Evolutionary conservation across 2,888 invertebrate genomes (phyloP).

Genomic region (Chydorus sphaericus): DNA sequence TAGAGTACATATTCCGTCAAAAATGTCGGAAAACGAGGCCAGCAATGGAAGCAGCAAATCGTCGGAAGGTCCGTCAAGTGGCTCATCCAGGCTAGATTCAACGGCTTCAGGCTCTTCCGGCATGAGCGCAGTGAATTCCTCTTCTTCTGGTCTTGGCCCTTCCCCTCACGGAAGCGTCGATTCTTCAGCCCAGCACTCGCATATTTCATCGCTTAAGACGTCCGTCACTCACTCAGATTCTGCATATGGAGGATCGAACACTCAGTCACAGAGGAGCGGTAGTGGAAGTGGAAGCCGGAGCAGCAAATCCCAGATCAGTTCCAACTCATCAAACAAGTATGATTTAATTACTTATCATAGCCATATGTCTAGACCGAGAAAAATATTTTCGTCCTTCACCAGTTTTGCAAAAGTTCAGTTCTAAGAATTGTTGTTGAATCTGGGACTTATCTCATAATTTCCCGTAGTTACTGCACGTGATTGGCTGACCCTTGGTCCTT

Average conservation of each 20-base stretch:
- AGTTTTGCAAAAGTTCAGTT: no score
- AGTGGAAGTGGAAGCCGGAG: slow-evolving; percentile 5
- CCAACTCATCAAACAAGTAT: slow-evolving; percentile 5
- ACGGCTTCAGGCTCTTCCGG: neutral
- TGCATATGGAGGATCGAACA: slow-evolving; percentile 52
- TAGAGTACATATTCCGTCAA: no score
- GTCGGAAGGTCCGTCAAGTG: neutral
- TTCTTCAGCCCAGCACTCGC: neutral
- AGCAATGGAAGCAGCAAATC: slow-evolving; percentile 4
- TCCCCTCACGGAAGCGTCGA: neutral
- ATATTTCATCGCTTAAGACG: neutral
- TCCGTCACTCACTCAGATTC: slow-evolving; percentile 51
- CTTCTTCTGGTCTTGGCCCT: neutral
- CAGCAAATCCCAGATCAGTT: slow-evolving; percentile 13
- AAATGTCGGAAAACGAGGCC: slow-evolving; percentile 3
- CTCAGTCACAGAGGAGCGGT: slow-evolving; percentile 56
- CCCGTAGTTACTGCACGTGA: no score
- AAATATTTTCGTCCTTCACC: no score
- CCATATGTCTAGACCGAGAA: no score
- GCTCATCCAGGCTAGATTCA: neutral
- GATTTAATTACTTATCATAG: no score
- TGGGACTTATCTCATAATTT: no score
- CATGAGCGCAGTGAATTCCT: no score
- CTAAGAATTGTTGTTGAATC: no score
- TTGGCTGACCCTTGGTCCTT: no score